These are phyloP conservation scores for Bicyclus anynana DNA, from an alignment of 1,140 invertebrate species.

Conservation along the genomic window DNA sequence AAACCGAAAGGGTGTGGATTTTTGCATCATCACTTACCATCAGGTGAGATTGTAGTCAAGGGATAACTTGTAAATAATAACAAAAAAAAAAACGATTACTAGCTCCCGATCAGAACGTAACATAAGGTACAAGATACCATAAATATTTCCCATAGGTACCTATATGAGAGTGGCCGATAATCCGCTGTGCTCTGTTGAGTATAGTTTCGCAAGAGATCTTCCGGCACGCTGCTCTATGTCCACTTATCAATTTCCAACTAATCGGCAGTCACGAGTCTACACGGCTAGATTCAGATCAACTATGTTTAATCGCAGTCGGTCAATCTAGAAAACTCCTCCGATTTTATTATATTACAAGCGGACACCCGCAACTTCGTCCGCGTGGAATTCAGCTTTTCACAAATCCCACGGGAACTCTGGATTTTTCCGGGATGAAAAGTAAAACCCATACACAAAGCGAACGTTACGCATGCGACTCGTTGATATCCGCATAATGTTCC, in stretches of 20 bases:
- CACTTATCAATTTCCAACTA: slow-evolving; percentile 60
- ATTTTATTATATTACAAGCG: too few species aligned
- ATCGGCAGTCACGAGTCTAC: slow-evolving; percentile 60
- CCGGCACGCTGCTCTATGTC: slow-evolving; percentile 49
- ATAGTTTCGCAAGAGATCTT: slow-evolving; percentile 37
- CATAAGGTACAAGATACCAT: slow-evolving; percentile 57
- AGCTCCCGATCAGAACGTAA: slow-evolving; percentile 1
- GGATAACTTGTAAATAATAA: too few species aligned
- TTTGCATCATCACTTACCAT: too few species aligned
- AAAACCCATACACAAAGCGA: neutral
- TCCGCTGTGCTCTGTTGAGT: slow-evolving; percentile 38
- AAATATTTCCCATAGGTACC: slow-evolving; percentile 62
- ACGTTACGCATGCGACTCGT: too few species aligned
- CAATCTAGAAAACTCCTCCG: slow-evolving; percentile 37
- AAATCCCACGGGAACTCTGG: too few species aligned
- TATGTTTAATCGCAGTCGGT: slow-evolving; percentile 37
- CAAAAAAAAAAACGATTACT: neutral
- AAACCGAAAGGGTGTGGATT: too few species aligned
- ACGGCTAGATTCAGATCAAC: slow-evolving; percentile 49
- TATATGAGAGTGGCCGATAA: slow-evolving; percentile 57
- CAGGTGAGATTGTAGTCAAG: too few species aligned
- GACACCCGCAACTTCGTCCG: too few species aligned
- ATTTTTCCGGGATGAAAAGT: too few species aligned
- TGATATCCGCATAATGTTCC: too few species aligned
- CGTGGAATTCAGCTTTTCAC: too few species aligned